Base-by-base conservation (phyloP, 2,113 vertebrate species). In the Saimiri boliviensis region DNA sequence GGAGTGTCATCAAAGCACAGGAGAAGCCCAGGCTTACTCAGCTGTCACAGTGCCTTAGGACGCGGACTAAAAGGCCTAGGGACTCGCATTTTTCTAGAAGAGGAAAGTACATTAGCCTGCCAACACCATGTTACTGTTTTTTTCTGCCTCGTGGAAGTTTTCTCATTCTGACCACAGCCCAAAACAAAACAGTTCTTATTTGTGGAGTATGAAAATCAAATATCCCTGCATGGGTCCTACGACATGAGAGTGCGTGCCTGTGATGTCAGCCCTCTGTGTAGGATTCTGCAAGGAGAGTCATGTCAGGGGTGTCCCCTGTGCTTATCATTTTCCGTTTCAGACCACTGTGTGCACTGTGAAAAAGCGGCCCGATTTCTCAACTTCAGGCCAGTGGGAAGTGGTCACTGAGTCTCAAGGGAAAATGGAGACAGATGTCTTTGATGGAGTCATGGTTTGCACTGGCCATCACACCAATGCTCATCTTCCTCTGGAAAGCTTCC, bases 321-420 rank as follows among this genome's bases (percentile, higher is more conserved):
- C 25, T 42, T 37, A 8, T 54, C 54, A 8, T 40, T 91, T 90
- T 70, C 8, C 11, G 66, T 97, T 86, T 93, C 96, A 99, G 99
- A 99, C 99, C 74, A 98, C 94, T 8, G 99, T 99, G 86, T 92
- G 76, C 98, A 98, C 93, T 0, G 98, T 99, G 89, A 97, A 97
- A 88, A 99, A 99, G 97, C 96, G 87, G 40, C 98, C 98, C 2
- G 99, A 99, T 93, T 99, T 99, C 20, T 85, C 98, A 58, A 3
- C 77, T 71, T 99, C 99, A 0, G 99, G 99, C 40, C 99, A 99
- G 88, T 99, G 99, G 99, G 99, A 99, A 0, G 98, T 99, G 84
- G 94, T 99, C 95, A 97, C 98, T 0, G 98, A 98, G 94, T 98
- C 63, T 1, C 97, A 98, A 13, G 99, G 99, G 56, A 97, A 98